These are phyloP conservation scores for Gastracanthus pulcherrimus DNA, from an alignment of 2,888 invertebrate species.

Conservation along the genomic window DNA sequence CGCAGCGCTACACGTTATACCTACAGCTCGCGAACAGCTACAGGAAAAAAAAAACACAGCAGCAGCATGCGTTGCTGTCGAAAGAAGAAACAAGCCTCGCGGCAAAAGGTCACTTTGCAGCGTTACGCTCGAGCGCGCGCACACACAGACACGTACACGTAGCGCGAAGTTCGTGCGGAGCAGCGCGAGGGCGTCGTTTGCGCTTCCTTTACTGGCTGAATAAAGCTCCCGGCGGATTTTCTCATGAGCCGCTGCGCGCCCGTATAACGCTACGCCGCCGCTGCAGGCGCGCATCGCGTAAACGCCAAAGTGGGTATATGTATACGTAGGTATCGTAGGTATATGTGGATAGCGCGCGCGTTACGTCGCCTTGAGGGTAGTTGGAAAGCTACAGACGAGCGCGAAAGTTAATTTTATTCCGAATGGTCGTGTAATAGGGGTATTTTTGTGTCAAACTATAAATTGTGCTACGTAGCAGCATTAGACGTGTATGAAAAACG, in stretches of 20 bases:
- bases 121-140: no score
- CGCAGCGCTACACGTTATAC: no score
- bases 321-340: neutral
- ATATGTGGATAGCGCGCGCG: neutral
- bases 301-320: neutral
- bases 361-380: neutral
- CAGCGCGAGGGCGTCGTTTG: neutral
- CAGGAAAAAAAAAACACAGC: neutral
- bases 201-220: neutral
- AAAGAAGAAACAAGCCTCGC: neutral
- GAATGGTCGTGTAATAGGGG: no score
- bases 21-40: neutral
- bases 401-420: no score
- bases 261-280: neutral
- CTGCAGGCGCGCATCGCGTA: constrained; percentile 5
- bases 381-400: neutral
- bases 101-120: neutral
- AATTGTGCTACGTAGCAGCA: no score
- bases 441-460: no score
- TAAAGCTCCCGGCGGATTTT: constrained; percentile 17
- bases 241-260: neutral
- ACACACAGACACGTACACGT: neutral
- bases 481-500: no score
- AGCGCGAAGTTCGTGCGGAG: neutral
- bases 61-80: neutral